Evolutionary conservation across 2,888 invertebrate species (phyloP), one percentile per base, ranked within the genome.

Genomic region (Pimpla rufipes): DNA sequence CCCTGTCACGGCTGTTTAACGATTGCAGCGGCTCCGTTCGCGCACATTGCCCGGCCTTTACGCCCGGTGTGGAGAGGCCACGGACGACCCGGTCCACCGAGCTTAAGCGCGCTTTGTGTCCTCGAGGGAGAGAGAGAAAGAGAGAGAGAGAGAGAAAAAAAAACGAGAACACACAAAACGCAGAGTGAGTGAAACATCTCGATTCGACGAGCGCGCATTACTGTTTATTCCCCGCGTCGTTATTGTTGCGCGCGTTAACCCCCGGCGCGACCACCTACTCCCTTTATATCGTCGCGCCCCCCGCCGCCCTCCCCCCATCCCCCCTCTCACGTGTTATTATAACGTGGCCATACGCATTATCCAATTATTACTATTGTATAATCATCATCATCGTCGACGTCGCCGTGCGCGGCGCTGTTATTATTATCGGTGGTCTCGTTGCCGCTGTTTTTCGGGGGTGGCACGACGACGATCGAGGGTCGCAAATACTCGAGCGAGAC

Each of bases 361-460:
- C 77, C 81, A 66, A 81, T 81, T 77, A 77, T 81, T 81, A 73
- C 74, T 62, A 50, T 74, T n/a, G n/a, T 74, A 62, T 62, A 62
- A 74, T 74, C 47, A 62, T 74, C 55, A 55, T 71, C 59, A 62
- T n/a, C n/a, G n/a, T n/a, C n/a, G n/a, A n/a, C n/a, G n/a, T 47
- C 57, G 16, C 45, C 59, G 40, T 47, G 29, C 23, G 23, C 45
- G 59, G 8, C 42, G 42, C 21, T 78, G 29, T 67, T 50, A 52
- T 77, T 77, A 45, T 71, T 52, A 52, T n/a, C n/a, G n/a, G n/a
- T n/a, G n/a, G n/a, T n/a, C n/a, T 73, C 42, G 68, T 81, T 62
- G 42, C 62, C 66, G 5, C 23, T 37, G 35, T 66, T 62, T 47
- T 81, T 71, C 29, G 21, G 8, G 52, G 52, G 21, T 42, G 16